These are phyloP conservation scores for Melitaea cinxia DNA, from an alignment of 1,140 invertebrate species.

Conservation along the genomic window DNA sequence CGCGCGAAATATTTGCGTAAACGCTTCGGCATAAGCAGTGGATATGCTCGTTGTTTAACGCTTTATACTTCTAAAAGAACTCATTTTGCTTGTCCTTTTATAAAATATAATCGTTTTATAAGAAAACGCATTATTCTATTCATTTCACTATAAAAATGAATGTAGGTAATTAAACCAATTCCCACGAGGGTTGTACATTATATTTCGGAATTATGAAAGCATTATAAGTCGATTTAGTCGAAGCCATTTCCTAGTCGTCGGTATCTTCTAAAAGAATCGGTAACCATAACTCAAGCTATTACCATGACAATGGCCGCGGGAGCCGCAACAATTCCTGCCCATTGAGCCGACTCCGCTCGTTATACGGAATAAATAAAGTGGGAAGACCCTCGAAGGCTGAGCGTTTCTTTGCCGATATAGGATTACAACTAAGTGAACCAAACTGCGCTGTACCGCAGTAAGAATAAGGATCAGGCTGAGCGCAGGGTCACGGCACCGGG, in stretches of 20 bases:
- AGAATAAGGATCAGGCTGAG: neutral
- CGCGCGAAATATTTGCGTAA: too few species aligned
- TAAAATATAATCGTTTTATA: too few species aligned
- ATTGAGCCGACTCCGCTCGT: constrained; percentile 34
- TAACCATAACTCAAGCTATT: constrained; percentile 27
- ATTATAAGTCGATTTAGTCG: neutral
- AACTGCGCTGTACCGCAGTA: neutral
- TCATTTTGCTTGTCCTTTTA: too few species aligned
- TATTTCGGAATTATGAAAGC: neutral
- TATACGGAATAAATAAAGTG: constrained; percentile 51
- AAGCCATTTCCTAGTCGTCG: neutral
- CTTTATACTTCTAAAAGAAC: too few species aligned
- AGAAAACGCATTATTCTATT: too few species aligned
- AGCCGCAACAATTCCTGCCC: constrained; percentile 34
- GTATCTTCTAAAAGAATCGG: constrained; percentile 11
- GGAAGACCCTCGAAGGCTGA: constrained; percentile 41
- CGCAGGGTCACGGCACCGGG: neutral
- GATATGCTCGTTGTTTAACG: too few species aligned
- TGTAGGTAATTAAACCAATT: too few species aligned
- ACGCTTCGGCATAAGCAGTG: too few species aligned
- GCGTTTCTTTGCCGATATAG: constrained; percentile 23
- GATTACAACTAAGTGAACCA: neutral
- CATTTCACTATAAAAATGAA: too few species aligned
- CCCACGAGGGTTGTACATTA: neutral
- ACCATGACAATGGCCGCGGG: constrained; percentile 41